These are phyloP conservation scores for Clinocottus analis DNA, from an alignment of 2,113 vertebrate species.

Conservation along the genomic window DNA sequence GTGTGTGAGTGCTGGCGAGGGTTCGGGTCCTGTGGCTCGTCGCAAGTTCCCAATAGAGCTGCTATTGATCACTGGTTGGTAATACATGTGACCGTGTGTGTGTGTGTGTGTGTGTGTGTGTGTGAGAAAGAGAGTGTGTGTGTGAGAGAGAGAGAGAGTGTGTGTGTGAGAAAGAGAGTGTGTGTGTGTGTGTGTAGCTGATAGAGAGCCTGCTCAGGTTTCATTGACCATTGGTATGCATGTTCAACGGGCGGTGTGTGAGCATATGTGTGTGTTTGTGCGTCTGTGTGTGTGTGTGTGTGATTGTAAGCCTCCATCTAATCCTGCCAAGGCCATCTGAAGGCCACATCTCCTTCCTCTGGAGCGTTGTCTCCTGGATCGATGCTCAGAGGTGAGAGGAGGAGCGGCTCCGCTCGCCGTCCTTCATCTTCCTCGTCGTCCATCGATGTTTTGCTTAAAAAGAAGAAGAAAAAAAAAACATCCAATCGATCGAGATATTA, in stretches of 20 bases:
- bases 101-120: slow-evolving; percentile 2
- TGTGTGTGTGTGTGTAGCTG: slow-evolving; percentile 33
- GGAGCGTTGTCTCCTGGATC: slow-evolving; percentile 58
- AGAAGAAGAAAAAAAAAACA: background rate
- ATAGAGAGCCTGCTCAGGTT: no score
- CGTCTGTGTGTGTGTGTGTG: slow-evolving; percentile 26
- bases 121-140: background rate
- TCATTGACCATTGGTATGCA: no score
- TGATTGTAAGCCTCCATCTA: slow-evolving; percentile 64
- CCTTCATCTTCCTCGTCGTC: background rate
- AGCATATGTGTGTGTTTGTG: background rate
- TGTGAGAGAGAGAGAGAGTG: no score
- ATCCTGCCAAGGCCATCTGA: slow-evolving; percentile 72
- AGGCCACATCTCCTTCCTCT: slow-evolving; percentile 65
- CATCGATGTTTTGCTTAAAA: background rate
- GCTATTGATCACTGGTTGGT: slow-evolving; percentile 61
- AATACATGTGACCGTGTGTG: slow-evolving; percentile 37
- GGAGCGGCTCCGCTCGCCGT: background rate
- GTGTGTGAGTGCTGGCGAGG: slow-evolving; percentile 15
- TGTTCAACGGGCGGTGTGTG: no score
- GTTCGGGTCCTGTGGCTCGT: slow-evolving; percentile 22
- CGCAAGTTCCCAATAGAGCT: slow-evolving; percentile 47
- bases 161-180: slow-evolving; percentile 17
- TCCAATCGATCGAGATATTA: background rate
- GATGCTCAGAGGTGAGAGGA: slow-evolving; percentile 42